A percentile compares a stretch with the other conserved stretches of the same genome.
Conservation (phyloP, 2,113 vertebrate species). For the Proterorhinus semilunaris region DNA sequence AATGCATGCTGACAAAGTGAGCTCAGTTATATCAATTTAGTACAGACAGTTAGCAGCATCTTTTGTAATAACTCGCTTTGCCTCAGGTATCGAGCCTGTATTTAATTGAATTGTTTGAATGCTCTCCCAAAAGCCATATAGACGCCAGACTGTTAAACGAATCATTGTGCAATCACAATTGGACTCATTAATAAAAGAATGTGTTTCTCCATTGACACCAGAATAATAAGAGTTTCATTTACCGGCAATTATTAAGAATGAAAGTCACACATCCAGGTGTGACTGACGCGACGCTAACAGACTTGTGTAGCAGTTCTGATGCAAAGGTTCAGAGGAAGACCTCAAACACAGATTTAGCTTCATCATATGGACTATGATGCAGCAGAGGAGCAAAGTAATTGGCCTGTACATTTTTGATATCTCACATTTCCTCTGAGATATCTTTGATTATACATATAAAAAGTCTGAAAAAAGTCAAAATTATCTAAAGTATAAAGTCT, state of each 20-base stretch:
- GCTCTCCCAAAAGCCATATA: slow-evolving; percentile 1
- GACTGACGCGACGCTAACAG: slow-evolving; percentile 10
- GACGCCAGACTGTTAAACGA: slow-evolving; percentile 2
- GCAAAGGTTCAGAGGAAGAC: neutral
- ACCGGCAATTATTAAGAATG: slow-evolving; percentile 23
- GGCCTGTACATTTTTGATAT: neutral
- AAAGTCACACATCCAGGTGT: slow-evolving; percentile 42
- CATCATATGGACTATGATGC: neutral
- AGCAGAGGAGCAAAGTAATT: neutral
- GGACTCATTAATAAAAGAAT: slow-evolving; percentile 21
- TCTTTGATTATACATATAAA: neutral
- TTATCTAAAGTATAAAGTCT: no score
- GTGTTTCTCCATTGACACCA: slow-evolving; percentile 2
- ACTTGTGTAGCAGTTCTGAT: slow-evolving; percentile 8
- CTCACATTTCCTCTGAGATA: neutral
- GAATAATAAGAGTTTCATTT: slow-evolving; percentile 6
- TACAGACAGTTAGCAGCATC: neutral
- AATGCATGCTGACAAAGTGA: slow-evolving; percentile 19
- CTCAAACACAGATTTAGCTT: neutral
- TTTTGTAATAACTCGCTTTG: slow-evolving; percentile 11
- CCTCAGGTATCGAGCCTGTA: slow-evolving; percentile 6
- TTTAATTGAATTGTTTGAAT: slow-evolving; percentile 12
- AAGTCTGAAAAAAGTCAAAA: no score
- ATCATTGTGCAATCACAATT: slow-evolving; percentile 8
- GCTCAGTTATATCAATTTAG: slow-evolving; percentile 11